Conservation (phyloP, 2,113 vertebrate genomes). For the Gallinago media region DNA sequence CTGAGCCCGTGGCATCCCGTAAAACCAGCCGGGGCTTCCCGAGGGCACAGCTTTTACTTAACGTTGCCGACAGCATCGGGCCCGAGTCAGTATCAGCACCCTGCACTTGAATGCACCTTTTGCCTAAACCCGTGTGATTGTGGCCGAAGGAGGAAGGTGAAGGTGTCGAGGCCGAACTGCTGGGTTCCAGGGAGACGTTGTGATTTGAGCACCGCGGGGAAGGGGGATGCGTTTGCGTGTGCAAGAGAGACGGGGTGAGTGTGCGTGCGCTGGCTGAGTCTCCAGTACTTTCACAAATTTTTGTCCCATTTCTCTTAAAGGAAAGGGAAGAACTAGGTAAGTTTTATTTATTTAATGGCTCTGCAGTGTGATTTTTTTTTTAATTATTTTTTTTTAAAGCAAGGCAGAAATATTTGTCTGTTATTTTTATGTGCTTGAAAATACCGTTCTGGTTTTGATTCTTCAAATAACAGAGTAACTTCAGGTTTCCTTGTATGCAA, state of each 20-base stretch:
- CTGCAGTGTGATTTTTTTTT: background rate
- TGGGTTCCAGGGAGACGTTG: background rate
- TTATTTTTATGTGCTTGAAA: background rate
- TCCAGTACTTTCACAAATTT: background rate
- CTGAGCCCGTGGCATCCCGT: background rate
- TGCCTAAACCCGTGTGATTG: background rate
- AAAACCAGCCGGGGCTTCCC: background rate
- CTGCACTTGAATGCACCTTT: constrained; percentile 67
- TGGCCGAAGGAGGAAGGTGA: background rate
- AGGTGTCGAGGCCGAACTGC: background rate
- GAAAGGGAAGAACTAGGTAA: background rate
- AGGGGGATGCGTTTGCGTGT: background rate
- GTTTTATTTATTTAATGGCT: constrained; percentile 32
- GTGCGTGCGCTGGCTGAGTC: background rate
- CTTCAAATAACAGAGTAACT: background rate
- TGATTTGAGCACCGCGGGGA: background rate
- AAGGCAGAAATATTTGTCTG: background rate
- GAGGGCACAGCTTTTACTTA: background rate
- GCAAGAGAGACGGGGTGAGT: background rate
- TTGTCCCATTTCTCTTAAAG: background rate
- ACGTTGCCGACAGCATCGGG: background rate
- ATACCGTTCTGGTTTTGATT: background rate
- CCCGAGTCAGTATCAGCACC: background rate
- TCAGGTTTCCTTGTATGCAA: background rate
- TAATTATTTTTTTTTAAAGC: background rate